Evolutionary conservation across 2,113 vertebrate species (phyloP), one percentile per base, ranked within the genome.

Genomic region (Eretmochelys imbricata): DNA sequence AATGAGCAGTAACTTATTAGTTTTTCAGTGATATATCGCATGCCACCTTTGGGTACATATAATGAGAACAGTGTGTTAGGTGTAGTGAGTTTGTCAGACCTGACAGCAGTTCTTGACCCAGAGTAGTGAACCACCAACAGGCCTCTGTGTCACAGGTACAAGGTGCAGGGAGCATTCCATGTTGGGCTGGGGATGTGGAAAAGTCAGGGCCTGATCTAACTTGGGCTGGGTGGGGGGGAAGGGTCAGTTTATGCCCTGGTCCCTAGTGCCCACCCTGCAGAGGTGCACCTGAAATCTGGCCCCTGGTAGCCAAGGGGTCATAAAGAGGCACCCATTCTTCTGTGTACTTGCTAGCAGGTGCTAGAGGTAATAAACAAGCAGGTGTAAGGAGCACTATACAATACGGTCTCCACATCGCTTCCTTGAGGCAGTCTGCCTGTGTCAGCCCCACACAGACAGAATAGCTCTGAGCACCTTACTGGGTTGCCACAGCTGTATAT

Each of bases 331-430:
- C 0, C 84, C 10, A 6, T 54, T 51, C 0, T 27, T 17, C 38
- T 10, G 0, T 12, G 9, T 46, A 24, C 3, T 0, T 6, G 1
- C 24, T 65, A 27, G 31, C 17, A 51, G 0, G 1, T 93, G 48
- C 7, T 82, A 93, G 89, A 80, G 54, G 79, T 87, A 78, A 3
- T 38, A 57, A 31, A 84, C 4, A 54, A 22, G 1, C 11, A 76
- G 46, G 76, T 75, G 48, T 20, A 81, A 75, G 38, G 84, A 84
- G 27, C 80, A 16, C 10, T 62, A 57, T 85, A 55, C 55, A 87
- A 24, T 53, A 89, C 35, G 25, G 62, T 84, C 29, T 35, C 17
- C 38, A 46, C 7, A 29, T 35, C 0, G 0, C 49, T 62, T 85
- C 78, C 17, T 27, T 8, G 51, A 62, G 8, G 20, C 6, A 22